A percentile compares a stretch with the other conserved stretches of the same genome.
Conservation (phyloP, 2,888 invertebrate genomes). For the Ptychoptera contaminata region DNA sequence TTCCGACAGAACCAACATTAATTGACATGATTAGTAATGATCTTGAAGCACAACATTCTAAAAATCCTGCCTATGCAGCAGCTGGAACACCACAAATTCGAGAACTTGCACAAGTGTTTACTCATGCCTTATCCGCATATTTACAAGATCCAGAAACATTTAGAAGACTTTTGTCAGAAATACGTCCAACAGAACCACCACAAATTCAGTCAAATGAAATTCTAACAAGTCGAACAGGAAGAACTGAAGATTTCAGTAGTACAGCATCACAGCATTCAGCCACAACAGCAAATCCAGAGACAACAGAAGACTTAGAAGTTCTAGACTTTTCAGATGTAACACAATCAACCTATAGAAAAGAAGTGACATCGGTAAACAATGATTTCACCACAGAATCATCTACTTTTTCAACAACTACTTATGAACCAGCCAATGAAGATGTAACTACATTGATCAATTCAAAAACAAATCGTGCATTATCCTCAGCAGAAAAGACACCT, state of each 20-base stretch:
- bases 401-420: conserved; percentile 15
- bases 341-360: conserved; percentile 31
- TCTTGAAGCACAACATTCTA: conserved; percentile 44
- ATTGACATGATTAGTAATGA: conserved; percentile 25
- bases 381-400: conserved; percentile 13
- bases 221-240: conserved; percentile 2
- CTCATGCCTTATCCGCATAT: conserved; percentile 66
- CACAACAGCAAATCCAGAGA: conserved; percentile 32
- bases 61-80: conserved; percentile 40
- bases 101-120: conserved; percentile 70
- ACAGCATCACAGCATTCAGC: conserved; percentile 18
- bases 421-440: conserved; percentile 14
- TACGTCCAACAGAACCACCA: conserved; percentile 64
- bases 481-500: conserved; percentile 12
- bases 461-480: conserved; percentile 3
- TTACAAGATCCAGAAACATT: conserved; percentile 71
- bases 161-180: conserved; percentile 55
- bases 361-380: conserved; percentile 16
- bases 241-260: conserved; percentile 12
- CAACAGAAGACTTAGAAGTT: conserved; percentile 57
- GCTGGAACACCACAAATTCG: conserved; percentile 44
- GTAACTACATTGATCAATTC: conserved; percentile 7
- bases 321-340: conserved; percentile 60
- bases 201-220: conserved; percentile 26
- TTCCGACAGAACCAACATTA: conserved; percentile 14